phyloP scores from a whole-genome alignment of 2,797 vertebrate genomes.

The Cottoperca gobio region DNA sequence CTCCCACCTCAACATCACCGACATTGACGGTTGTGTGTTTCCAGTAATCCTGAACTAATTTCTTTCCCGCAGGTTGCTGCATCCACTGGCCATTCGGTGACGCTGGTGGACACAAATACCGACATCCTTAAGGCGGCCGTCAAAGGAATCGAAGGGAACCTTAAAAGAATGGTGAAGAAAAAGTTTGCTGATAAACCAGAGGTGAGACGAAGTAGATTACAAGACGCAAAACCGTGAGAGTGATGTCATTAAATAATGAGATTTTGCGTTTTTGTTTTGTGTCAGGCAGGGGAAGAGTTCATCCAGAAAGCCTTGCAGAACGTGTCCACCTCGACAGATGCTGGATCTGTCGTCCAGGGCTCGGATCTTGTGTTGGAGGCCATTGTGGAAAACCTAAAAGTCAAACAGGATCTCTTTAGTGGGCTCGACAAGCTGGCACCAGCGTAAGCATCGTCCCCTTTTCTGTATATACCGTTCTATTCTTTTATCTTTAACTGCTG shows the following conservation, averaged over 20 bases:
- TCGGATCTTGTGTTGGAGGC: constrained; percentile 96
- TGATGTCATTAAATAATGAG: not conserved
- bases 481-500: not conserved
- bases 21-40: not conserved
- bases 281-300: constrained; percentile 91
- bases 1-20: not conserved
- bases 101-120: constrained; percentile 93
- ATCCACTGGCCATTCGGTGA: constrained; percentile 91
- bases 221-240: rapidly evolving
- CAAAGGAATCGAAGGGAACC: constrained; percentile 91
- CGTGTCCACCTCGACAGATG: constrained; percentile 88
- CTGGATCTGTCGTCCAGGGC: constrained; percentile 84
- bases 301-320: constrained; percentile 90
- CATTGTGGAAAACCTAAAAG: constrained; percentile 92
- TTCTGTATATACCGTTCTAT: not conserved
- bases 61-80: constrained; percentile 88
- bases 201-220: constrained; percentile 74
- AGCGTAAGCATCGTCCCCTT: constrained; percentile 83
- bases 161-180: constrained; percentile 94
- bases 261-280: not conserved
- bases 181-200: constrained; percentile 96
- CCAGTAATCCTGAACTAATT: not conserved
- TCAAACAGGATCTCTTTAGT: constrained; percentile 92
- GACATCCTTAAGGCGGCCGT: constrained; percentile 91
- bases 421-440: constrained; percentile 93